Evolutionary conservation across 1,140 invertebrate species (phyloP).

Genomic region (Neodiprion pinetum): DNA sequence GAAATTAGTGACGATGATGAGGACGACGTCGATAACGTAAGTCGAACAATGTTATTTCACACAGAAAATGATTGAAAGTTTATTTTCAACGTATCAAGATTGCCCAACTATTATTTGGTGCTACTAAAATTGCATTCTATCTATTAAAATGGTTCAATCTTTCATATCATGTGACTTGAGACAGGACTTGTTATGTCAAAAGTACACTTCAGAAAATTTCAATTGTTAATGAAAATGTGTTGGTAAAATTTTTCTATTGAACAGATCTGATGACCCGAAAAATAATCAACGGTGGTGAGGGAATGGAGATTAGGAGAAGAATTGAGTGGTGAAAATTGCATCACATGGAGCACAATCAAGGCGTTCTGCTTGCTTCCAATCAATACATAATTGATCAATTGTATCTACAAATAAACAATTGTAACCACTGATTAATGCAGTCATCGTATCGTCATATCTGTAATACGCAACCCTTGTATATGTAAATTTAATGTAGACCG

Average conservation of each 20-base stretch:
- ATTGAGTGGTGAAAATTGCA: background rate
- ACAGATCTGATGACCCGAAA: slow-evolving; percentile 50
- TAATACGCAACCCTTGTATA: no score
- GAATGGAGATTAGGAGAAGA: slow-evolving; percentile 8
- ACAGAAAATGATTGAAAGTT: background rate
- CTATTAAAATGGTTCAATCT: no score
- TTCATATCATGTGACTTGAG: background rate
- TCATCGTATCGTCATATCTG: no score
- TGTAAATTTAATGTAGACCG: no score
- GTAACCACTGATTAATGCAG: background rate
- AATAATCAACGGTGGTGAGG: slow-evolving; percentile 27
- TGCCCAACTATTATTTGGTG: no score
- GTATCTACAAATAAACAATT: slow-evolving; percentile 48
- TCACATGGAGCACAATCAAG: slow-evolving; percentile 15
- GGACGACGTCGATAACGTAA: slow-evolving; percentile 78
- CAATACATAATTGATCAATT: slow-evolving; percentile 26
- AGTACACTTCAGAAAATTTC: slow-evolving; percentile 19
- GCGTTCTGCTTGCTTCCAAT: slow-evolving; percentile 30
- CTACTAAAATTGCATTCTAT: no score
- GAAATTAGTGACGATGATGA: slow-evolving; percentile 89
- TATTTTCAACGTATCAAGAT: background rate
- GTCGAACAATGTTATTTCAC: slow-evolving; percentile 30
- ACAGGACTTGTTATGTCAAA: background rate
- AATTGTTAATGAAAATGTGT: slow-evolving; percentile 6
- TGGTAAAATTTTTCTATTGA: slow-evolving; percentile 24